phyloP scores from a whole-genome alignment of 1,140 invertebrate species.

The Brevipalpus yothersi region DNA sequence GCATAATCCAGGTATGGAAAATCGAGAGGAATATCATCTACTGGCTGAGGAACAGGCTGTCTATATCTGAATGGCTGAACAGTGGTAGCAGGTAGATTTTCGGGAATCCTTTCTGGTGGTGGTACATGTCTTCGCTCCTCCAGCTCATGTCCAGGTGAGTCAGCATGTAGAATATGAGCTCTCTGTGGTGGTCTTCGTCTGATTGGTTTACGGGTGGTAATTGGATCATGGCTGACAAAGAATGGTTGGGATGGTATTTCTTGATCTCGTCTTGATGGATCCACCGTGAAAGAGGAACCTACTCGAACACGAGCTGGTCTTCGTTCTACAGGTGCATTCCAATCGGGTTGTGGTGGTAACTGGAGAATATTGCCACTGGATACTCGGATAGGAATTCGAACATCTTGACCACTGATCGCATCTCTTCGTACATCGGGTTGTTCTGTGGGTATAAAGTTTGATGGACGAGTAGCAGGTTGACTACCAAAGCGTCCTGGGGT shows the following conservation, averaged over 20 bases:
- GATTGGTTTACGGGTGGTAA: neutral
- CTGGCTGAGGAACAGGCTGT: neutral
- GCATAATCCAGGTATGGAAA: neutral
- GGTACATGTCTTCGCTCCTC: neutral
- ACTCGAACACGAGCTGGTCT: neutral
- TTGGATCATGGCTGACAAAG: neutral
- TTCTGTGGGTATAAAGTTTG: neutral
- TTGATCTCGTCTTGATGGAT: neutral
- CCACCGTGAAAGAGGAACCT: neutral
- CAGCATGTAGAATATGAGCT: neutral
- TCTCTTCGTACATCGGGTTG: neutral
- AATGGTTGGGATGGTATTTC: neutral
- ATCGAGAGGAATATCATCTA: neutral
- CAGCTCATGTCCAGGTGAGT: neutral
- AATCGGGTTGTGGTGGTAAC: neutral
- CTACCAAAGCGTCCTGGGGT: neutral
- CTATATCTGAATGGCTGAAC: neutral
- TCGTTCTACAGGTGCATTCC: neutral
- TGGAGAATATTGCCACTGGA: neutral
- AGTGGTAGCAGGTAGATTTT: neutral
- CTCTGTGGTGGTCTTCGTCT: neutral
- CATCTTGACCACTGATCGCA: neutral
- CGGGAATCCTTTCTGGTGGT: neutral
- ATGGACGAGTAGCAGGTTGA: neutral
- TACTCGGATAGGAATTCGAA: neutral